These are phyloP conservation scores for Anser cygnoides DNA, from an alignment of 2,113 vertebrate genomes.

Conservation along the genomic window DNA sequence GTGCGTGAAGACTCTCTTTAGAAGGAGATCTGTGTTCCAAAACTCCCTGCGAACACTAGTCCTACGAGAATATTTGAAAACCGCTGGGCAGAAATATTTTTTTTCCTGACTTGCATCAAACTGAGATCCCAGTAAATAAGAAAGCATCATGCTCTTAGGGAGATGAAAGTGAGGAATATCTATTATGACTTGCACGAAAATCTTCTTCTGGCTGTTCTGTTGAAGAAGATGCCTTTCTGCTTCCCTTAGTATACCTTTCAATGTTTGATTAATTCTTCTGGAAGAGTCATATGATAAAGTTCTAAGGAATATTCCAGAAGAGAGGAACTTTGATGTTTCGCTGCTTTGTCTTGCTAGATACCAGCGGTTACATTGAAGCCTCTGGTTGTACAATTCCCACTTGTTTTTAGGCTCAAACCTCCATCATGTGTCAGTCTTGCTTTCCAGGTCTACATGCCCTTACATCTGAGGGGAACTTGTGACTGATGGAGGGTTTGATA, in stretches of 20 bases:
- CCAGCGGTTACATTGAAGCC: constrained; percentile 28
- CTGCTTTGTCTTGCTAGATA: constrained; percentile 32
- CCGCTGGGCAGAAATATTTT: not conserved
- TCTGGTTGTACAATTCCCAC: constrained; percentile 12
- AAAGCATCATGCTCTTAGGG: not conserved
- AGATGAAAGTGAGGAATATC: not conserved
- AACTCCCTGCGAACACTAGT: not conserved
- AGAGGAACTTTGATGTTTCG: constrained; percentile 9
- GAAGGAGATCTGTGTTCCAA: not conserved
- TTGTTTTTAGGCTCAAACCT: constrained; percentile 37
- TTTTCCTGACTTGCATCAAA: not conserved
- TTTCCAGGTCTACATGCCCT: not conserved
- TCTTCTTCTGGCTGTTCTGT: not conserved
- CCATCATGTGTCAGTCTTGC: not conserved
- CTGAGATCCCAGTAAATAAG: not conserved
- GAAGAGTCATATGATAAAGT: constrained; percentile 42
- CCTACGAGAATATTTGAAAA: not conserved
- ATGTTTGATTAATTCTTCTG: not conserved
- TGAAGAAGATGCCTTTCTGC: not conserved
- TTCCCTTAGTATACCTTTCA: not conserved
- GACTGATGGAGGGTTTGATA: constrained; percentile 33
- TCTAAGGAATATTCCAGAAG: constrained; percentile 15
- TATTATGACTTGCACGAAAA: not conserved
- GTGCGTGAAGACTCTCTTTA: not conserved
- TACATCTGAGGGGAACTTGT: constrained; percentile 19